Conservation (phyloP, 1,140 invertebrate genomes). For the Formica selysi region DNA sequence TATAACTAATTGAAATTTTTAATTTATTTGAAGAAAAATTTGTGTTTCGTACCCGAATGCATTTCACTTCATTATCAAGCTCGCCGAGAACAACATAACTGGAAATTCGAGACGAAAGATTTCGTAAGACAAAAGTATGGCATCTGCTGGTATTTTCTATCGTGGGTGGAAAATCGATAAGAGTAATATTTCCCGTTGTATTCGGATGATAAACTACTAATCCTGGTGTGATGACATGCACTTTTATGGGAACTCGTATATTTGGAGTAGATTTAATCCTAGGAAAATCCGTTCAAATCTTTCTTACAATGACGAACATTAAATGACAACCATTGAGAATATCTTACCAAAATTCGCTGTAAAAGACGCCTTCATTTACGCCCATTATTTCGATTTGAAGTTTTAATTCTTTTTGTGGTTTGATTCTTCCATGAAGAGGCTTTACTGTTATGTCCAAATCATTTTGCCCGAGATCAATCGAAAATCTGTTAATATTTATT, state of each 20-base stretch:
- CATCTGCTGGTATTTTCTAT: slow-evolving; percentile 68
- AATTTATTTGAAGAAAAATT: neutral
- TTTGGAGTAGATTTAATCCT: slow-evolving; percentile 79
- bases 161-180: slow-evolving; percentile 78
- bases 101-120: slow-evolving; percentile 72
- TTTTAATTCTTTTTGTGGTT: slow-evolving; percentile 58
- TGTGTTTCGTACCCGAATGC: slow-evolving; percentile 63
- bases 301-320: slow-evolving; percentile 11
- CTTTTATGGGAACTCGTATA: slow-evolving; percentile 74
- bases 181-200: slow-evolving; percentile 76
- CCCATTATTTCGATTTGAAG: slow-evolving; percentile 76
- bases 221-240: slow-evolving; percentile 73
- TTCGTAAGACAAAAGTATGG: slow-evolving; percentile 74
- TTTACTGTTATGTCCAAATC: slow-evolving; percentile 73
- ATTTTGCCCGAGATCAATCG: slow-evolving; percentile 77
- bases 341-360: slow-evolving; percentile 79
- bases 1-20: neutral
- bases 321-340: neutral
- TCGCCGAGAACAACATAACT: slow-evolving; percentile 77
- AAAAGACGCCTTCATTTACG: slow-evolving; percentile 73
- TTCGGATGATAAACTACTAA: slow-evolving; percentile 75
- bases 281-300: slow-evolving; percentile 16
- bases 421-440: slow-evolving; percentile 76
- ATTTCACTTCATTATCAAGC: slow-evolving; percentile 68
- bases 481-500: slow-evolving; percentile 69